Percentiles rank a stretch among this genome's conserved stretches.
Conservation (phyloP, 2,797 vertebrate genomes). For the Poecile montanus region DNA sequence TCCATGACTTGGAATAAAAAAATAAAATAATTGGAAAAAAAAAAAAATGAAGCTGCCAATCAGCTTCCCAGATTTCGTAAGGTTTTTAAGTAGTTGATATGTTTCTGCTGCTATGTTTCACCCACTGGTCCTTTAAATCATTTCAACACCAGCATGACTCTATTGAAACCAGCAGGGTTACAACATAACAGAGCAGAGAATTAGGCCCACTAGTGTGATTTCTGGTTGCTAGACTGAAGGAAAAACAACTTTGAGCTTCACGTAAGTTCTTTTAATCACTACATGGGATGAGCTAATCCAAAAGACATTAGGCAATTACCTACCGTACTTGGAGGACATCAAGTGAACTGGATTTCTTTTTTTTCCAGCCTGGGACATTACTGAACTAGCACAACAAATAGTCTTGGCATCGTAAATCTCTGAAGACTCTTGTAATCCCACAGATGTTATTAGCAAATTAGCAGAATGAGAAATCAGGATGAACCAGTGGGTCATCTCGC, state of each 20-base stretch:
- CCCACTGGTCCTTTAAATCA: slow-evolving; percentile 28
- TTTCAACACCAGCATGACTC: slow-evolving; percentile 23
- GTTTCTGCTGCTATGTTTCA: background rate
- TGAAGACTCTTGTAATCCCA: background rate
- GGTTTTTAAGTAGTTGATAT: background rate
- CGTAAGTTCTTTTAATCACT: slow-evolving; percentile 15
- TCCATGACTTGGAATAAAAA: background rate
- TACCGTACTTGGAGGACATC: background rate
- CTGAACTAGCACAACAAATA: background rate
- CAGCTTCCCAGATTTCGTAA: background rate
- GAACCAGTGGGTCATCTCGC: background rate
- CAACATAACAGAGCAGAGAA: slow-evolving; percentile 26
- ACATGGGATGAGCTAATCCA: background rate
- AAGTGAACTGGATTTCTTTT: background rate
- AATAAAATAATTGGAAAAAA: background rate
- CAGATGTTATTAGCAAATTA: slow-evolving; percentile 16
- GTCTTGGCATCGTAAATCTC: background rate
- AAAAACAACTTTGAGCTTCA: slow-evolving; percentile 33
- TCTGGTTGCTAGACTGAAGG: slow-evolving; percentile 7
- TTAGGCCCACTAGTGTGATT: slow-evolving; percentile 16
- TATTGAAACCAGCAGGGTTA: slow-evolving; percentile 42
- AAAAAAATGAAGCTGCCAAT: background rate
- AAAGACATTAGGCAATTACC: slow-evolving; percentile 1
- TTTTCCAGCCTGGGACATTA: background rate
- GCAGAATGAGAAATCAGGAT: background rate